Percentiles rank a stretch among this genome's conserved stretches.
Conservation (phyloP, 1,140 invertebrate species). For the Zeugodacus cucurbitae region DNA sequence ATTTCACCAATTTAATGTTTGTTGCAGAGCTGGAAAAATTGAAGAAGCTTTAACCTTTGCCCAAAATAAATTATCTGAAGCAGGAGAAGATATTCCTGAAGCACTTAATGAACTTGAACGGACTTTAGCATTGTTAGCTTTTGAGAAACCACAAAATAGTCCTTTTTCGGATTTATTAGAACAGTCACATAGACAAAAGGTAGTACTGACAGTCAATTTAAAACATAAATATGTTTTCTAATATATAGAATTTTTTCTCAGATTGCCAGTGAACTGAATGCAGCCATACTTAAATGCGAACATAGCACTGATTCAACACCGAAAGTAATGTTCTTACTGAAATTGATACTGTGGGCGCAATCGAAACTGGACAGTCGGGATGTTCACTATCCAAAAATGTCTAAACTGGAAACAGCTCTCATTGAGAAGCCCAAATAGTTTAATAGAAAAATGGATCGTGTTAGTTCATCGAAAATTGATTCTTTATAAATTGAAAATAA, state of each 20-base stretch:
- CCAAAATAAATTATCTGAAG: constrained; percentile 91
- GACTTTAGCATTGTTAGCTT: constrained; percentile 93
- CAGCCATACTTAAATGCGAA: constrained; percentile 92
- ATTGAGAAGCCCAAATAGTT: constrained; percentile 70
- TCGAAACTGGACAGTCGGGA: constrained; percentile 94
- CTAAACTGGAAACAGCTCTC: constrained; percentile 82
- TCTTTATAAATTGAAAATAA: background rate
- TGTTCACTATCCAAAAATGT: constrained; percentile 93
- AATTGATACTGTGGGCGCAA: constrained; percentile 95
- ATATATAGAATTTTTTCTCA: constrained; percentile 59
- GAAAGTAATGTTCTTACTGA: constrained; percentile 89
- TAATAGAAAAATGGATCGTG: background rate
- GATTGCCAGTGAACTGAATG: constrained; percentile 97
- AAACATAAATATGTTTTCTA: too few relatives aligned
- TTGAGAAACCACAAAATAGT: constrained; percentile 94
- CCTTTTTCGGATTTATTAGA: constrained; percentile 96
- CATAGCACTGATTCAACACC: constrained; percentile 89
- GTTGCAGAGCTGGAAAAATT: constrained; percentile 79
- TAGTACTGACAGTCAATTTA: constrained; percentile 54
- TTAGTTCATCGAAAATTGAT: background rate
- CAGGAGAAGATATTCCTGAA: constrained; percentile 88
- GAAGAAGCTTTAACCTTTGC: constrained; percentile 96
- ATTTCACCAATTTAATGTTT: background rate
- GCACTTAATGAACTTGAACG: constrained; percentile 82
- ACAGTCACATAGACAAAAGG: constrained; percentile 92